Conservation (phyloP, 2,113 vertebrate species). For the Heterocephalus glaber region DNA sequence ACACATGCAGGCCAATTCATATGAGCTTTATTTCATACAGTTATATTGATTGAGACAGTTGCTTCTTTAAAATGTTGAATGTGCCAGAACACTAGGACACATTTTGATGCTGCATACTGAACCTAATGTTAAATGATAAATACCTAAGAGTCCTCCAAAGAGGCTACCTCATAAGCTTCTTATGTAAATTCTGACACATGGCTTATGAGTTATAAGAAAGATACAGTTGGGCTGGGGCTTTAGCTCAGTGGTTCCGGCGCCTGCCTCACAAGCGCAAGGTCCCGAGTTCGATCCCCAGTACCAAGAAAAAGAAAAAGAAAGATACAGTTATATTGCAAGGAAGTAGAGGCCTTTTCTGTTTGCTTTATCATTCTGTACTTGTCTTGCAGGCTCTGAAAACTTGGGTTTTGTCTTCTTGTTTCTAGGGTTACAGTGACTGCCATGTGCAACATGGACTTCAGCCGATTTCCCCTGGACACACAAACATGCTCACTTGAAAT, state of each 20-base stretch:
- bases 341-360: neutral
- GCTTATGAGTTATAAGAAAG: neutral
- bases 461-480: conserved; percentile 96
- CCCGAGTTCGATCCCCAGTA: too few species aligned
- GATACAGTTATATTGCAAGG: neutral
- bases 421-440: conserved; percentile 96
- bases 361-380: neutral
- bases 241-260: too few species aligned
- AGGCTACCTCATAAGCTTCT: neutral
- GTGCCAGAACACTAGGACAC: neutral
- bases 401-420: conserved; percentile 68
- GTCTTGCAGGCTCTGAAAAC: neutral
- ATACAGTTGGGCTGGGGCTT: neutral
- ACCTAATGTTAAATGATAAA: neutral
- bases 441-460: conserved; percentile 99
- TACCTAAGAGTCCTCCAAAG: neutral
- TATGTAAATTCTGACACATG: neutral
- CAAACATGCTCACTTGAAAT: conserved; percentile 98
- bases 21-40: neutral
- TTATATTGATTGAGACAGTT: neutral
- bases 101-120: neutral
- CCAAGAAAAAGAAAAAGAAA: conserved; percentile 3
- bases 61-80: conserved; percentile 1
- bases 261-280: too few species aligned
- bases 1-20: neutral